Base-by-base conservation (phyloP, 2,797 vertebrate genomes). In the Paratrypauchen microcephalus region DNA sequence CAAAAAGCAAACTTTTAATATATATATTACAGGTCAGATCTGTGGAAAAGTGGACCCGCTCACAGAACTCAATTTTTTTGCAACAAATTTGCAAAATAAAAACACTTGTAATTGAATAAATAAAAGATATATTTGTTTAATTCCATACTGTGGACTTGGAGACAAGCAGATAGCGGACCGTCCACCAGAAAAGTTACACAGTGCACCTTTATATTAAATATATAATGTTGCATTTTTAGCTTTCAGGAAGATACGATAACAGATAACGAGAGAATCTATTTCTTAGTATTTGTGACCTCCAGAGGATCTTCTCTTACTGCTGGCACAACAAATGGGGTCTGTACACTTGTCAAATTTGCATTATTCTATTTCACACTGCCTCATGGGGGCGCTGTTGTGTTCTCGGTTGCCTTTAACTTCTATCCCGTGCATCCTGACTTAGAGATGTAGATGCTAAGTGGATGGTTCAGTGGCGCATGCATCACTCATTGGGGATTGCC, bases 231-330 rank as follows among this genome's bases (percentile, higher is more conserved):
- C 18, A 30, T 30, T 73, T 72, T 65, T 64, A 85, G 87, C 0
- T 89, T 36, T 88, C 80, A 69, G 86, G 86, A 0, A 88, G 88
- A 83, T 75, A 73, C 61, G 7, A 75, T 7, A 5, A 0, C 8
- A 21, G 7, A 75, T 7, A 5, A 0, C 8, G 24, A 41, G 56
- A 82, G 69, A 66, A 72, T 89, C 66, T 70, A 71, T 71, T 72
- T 83, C 56, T 2, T 91, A 21, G 39, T 68, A 1, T 80, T 87
- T 60, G 47, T 58, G 65, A 87, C 84, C 61, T 81, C 70, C 24
- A 69, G 5, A 9, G 85, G 86, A 19, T 81, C 79, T 16, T 67
- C 12, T 63, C 47, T 89, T 30, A 36, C 24, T 0, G 54, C 1
- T 0, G 78, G 87, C 15, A 76, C 72, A 52, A 71, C 81, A 13